Percentiles rank a stretch among this genome's conserved stretches.
These are phyloP conservation scores for Philopotamus ludificatus DNA, from an alignment of 1,140 invertebrate genomes.

Conservation along the genomic window DNA sequence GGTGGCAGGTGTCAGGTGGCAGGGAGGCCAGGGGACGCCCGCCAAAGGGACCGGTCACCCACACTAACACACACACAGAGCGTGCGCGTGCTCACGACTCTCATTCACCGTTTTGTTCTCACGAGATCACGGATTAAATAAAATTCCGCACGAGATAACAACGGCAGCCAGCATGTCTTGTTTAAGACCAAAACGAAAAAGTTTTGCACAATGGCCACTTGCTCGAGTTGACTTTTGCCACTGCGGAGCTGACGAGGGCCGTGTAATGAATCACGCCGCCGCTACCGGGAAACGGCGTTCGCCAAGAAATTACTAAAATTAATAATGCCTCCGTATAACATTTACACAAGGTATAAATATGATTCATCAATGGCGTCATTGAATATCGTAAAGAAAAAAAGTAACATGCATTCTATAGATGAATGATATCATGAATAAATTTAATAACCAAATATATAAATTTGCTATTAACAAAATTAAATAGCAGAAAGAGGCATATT, in stretches of 20 bases:
- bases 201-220: background rate
- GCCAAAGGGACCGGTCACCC: background rate
- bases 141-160: slow-evolving; percentile 3
- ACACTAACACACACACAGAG: background rate
- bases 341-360: no score
- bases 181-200: background rate
- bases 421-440: no score
- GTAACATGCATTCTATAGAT: no score
- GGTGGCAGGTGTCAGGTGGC: background rate
- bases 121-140: slow-evolving; percentile 6
- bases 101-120: slow-evolving; percentile 23
- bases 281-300: no score
- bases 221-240: background rate
- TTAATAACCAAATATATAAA: no score
- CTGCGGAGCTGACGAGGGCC: background rate
- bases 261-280: no score
- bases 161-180: background rate
- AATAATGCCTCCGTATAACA: no score
- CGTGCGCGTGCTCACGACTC: slow-evolving; percentile 8
- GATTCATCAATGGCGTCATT: no score
- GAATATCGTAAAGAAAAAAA: no score
- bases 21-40: background rate
- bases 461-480: no score
- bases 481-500: no score
- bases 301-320: no score